Conservation (phyloP, 2,113 vertebrate genomes). For the Casuarius casuarius region DNA sequence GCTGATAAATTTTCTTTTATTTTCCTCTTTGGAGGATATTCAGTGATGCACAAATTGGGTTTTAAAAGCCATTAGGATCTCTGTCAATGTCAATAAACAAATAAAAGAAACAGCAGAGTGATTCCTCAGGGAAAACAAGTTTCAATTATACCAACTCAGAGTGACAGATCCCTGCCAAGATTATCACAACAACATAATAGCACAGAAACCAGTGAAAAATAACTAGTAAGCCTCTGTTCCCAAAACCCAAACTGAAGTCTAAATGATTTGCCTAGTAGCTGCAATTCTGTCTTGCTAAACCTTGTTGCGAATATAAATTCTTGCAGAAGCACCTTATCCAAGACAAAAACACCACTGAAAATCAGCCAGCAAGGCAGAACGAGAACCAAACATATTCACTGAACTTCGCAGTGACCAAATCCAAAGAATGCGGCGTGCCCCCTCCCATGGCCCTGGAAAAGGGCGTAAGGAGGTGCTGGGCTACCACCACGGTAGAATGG, state of each 20-base stretch:
- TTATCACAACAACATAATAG: conserved; percentile 68
- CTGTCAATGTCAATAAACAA: conserved; percentile 77
- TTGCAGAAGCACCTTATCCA: background rate
- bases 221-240: conserved; percentile 33
- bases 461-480: background rate
- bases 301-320: background rate
- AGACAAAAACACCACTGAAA: background rate
- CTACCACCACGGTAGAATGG: background rate
- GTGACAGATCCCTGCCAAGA: conserved; percentile 73
- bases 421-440: background rate
- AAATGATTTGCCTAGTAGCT: conserved; percentile 4
- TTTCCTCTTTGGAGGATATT: conserved; percentile 71
- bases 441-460: background rate
- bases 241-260: conserved; percentile 19
- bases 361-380: background rate
- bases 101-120: conserved; percentile 70
- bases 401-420: background rate
- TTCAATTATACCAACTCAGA: conserved; percentile 71
- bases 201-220: conserved; percentile 65
- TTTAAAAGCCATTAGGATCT: conserved; percentile 76
- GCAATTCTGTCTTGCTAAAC: conserved; percentile 1
- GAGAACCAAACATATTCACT: background rate
- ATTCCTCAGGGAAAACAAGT: conserved; percentile 72
- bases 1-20: conserved; percentile 69
- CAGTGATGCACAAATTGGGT: conserved; percentile 72